Evolutionary conservation across 2,888 invertebrate genomes (phyloP), one percentile per base, ranked within the genome.

Genomic region (Xestia rhomboidea): DNA sequence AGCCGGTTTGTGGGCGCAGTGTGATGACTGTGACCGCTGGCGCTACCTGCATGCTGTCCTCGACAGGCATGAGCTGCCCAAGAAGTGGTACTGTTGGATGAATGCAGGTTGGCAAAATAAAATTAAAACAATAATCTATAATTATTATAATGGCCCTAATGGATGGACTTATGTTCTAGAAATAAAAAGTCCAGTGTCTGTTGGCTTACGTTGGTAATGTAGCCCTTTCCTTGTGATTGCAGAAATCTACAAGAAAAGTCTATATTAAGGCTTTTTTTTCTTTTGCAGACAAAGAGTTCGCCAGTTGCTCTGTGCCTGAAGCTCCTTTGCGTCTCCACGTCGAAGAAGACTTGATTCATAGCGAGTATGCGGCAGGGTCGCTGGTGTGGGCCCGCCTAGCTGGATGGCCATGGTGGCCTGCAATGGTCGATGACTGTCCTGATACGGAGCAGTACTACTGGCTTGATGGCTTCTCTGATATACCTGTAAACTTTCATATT

Each of bases 371-470:
- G 5, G 97, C 97, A 8, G 98, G 98, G 0, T 97, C 98, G 30
- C 86, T 98, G 60, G 98, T 98, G 0, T 97, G 97, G 97, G 98
- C 97, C 0, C 97, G 95, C 57, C 84, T 97, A 82, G 86, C 93
- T 0, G 97, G 97, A 41, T 97, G 96, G 94, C 98, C 98, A 2
- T 98, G 97, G 97, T 98, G 98, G 98, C 98, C 98, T 5, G 98
- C 97, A 3, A 97, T 98, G 96, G 97, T 98, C 0, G 98, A 98
- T 82, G 97, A 98, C 89, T 97, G 97, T 87, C 98, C 98, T 0
- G 97, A 98, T 82, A 94, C 94, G 0, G 97, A 97, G 82, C 96
- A 96, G 79, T 98, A 95, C 90, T 97, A 97, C 89, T 97, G 97
- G 97, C 92, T 97, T 0, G 96, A 97, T 82, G 96, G 96, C 4